Evolutionary conservation across 2,797 vertebrate genomes (phyloP), one percentile per base, ranked within the genome.

Genomic region (Xenopus petersii): DNA sequence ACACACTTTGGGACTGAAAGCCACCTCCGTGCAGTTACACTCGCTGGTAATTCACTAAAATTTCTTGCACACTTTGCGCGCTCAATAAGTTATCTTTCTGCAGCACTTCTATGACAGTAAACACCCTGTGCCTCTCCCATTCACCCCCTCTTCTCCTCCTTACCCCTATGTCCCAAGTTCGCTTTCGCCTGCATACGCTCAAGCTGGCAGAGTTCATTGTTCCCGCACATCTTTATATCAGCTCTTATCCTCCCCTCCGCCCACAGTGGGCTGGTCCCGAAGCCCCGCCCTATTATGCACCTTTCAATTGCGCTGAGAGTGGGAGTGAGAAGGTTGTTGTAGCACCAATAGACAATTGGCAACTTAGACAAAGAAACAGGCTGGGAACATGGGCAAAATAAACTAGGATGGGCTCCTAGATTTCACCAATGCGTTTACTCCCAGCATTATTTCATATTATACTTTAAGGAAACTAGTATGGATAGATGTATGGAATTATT

Each of bases 211-310:
- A 12, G 12, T 16, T 70, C 60, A 79, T 79, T 79, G 77, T 79
- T 79, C 77, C 71, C 67, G 33, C 67, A 74, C 46, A 59, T 64
- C 16, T 26, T 74, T 79, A 74, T 74, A 66, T 36, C 13, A 67
- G 71, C 61, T 67, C 30, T 11, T 15, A 8, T 4, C 2, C 15
- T 67, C 67, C 48, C 62, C 71, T 33, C 62, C 67, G 54, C 46
- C 56, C 10, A 63, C 13, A 6, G 16, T 56, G 12, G 69, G 66
- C 49, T 67, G 0, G 51, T 1, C 51, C 5, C 1, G 16, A 33
- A 7, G 4, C 30, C 47, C 8, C 48, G 4, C 16, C 51, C 36
- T 17, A 21, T 4, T 16, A 24, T 10, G 26, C 58, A 21, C 48
- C 56, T n/a, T 64, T 4, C 8, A 13, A 4, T 1, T 26, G 58